These are phyloP conservation scores for Phortica variegata DNA, from an alignment of 1,140 invertebrate species.

Conservation along the genomic window DNA sequence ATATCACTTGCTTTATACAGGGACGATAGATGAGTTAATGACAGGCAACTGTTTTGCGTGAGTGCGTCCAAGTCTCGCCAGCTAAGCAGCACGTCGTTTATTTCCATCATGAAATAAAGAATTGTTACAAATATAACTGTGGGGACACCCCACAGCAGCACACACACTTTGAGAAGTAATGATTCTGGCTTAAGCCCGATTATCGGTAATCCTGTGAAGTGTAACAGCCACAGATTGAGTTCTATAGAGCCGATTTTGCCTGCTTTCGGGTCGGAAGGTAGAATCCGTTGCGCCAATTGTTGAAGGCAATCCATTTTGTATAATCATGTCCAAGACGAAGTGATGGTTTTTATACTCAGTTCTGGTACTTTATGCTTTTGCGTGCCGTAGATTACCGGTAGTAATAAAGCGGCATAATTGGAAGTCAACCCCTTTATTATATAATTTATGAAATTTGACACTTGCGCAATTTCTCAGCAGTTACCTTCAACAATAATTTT, in stretches of 20 bases:
- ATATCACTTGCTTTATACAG: constrained; percentile 28
- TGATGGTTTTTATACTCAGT: too few species aligned
- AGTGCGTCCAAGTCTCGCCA: constrained; percentile 27
- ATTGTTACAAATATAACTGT: constrained; percentile 6
- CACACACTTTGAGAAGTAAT: neutral
- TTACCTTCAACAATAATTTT: too few species aligned
- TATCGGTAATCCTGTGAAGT: constrained; percentile 32
- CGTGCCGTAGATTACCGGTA: too few species aligned
- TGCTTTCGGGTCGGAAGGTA: constrained; percentile 25
- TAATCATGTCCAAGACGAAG: too few species aligned
- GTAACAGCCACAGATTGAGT: constrained; percentile 35
- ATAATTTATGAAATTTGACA: too few species aligned
- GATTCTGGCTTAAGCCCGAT: constrained; percentile 29
- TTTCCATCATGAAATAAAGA: constrained; percentile 27
- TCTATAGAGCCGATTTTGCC: constrained; percentile 38
- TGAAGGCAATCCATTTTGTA: too few species aligned
- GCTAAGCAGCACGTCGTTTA: constrained; percentile 32
- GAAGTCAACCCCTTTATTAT: too few species aligned
- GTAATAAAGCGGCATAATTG: too few species aligned
- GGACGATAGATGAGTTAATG: constrained; percentile 32
- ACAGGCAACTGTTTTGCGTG: constrained; percentile 37
- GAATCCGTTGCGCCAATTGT: too few species aligned
- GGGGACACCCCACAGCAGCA: constrained; percentile 5
- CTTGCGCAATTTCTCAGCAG: too few species aligned
- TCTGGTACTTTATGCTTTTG: too few species aligned